Evolutionary conservation across 2,797 vertebrate species (phyloP).

Genomic region (Tinamus major): DNA sequence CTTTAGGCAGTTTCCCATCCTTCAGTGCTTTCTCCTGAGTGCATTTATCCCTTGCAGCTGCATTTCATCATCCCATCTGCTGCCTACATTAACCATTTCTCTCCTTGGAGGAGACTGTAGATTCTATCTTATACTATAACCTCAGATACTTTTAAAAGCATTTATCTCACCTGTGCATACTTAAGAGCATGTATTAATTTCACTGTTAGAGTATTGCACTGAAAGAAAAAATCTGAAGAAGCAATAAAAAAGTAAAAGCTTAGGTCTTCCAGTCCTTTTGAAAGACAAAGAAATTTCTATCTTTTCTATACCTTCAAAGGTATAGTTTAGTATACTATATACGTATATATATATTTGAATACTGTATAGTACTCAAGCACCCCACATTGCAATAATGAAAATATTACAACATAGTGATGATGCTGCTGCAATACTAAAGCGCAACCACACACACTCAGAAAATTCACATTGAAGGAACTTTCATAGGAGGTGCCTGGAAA

Average conservation of each 20-base stretch:
- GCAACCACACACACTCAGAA: background rate
- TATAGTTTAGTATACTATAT: background rate
- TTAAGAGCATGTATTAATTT: background rate
- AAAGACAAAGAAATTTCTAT: background rate
- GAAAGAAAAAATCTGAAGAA: background rate
- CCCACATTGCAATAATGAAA: background rate
- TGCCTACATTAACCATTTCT: background rate
- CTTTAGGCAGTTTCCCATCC: constrained; percentile 28
- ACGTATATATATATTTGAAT: no score
- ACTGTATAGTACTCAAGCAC: background rate
- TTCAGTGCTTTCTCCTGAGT: constrained; percentile 26
- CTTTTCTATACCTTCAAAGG: background rate
- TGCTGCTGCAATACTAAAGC: background rate
- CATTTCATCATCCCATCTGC: constrained; percentile 63
- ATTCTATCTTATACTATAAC: fast-evolving
- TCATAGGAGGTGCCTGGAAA: background rate
- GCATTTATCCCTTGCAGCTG: constrained; percentile 65
- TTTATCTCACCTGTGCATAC: background rate
- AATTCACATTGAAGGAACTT: background rate
- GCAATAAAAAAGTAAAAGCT: background rate
- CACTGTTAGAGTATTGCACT: background rate
- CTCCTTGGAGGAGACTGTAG: constrained; percentile 2
- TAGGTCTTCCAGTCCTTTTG: background rate
- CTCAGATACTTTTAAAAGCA: background rate
- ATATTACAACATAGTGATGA: background rate